A percentile compares a stretch with the other conserved stretches of the same genome.
phyloP scores from a whole-genome alignment of 2,113 vertebrate genomes.

The Sapajus apella region DNA sequence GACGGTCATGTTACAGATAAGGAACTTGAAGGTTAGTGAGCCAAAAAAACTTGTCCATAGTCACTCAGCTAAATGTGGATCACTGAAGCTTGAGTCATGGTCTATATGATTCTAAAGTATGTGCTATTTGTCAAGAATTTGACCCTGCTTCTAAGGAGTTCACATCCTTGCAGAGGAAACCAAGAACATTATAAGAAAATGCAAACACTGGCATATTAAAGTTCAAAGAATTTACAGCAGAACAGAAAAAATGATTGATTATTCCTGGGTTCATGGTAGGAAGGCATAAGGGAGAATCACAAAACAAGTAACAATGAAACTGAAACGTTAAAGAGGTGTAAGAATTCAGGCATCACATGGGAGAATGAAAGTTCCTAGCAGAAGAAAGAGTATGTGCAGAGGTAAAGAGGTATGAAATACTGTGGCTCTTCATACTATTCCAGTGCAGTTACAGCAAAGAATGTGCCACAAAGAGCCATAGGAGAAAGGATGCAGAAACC shows the following conservation, averaged over 20 bases:
- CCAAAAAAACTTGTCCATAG: neutral
- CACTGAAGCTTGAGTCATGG: neutral
- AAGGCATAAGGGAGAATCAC: neutral
- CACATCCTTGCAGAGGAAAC: neutral
- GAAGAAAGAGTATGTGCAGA: neutral
- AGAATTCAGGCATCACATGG: neutral
- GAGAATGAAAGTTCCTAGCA: neutral
- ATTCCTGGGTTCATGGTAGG: neutral
- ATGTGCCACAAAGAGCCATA: neutral
- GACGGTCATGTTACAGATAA: neutral
- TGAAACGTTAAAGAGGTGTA: neutral
- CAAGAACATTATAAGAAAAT: neutral
- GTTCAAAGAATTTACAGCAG: neutral
- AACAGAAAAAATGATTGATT: neutral
- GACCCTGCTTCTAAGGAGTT: neutral
- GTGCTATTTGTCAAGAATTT: neutral
- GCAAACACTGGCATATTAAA: neutral
- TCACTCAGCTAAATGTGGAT: neutral
- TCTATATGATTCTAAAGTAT: neutral
- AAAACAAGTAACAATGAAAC: neutral
- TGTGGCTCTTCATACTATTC: neutral
- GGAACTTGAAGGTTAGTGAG: neutral
- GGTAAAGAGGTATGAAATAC: neutral
- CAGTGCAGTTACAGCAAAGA: neutral
- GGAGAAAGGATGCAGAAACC: neutral